Conservation (phyloP, 2,888 invertebrate genomes). For the Tubulanus polymorphus region DNA sequence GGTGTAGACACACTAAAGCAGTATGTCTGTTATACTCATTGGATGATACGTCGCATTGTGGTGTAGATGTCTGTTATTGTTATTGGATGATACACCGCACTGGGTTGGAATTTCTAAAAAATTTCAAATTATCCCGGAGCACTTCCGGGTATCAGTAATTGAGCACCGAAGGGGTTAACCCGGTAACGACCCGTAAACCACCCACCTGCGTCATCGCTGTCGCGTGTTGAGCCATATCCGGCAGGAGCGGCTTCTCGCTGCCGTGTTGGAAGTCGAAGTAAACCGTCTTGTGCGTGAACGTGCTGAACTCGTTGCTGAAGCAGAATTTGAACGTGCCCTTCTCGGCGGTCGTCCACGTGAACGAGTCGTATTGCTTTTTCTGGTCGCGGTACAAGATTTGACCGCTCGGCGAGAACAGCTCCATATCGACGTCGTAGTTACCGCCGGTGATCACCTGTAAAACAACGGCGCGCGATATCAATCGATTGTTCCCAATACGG, state of each 20-base stretch:
- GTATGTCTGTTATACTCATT: too few species aligned
- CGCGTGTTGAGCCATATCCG: conserved; percentile 28
- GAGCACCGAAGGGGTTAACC: too few species aligned
- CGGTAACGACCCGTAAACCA: too few species aligned
- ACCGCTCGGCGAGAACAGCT: conserved; percentile 79
- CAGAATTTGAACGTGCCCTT: conserved; percentile 56
- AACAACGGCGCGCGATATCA: too few species aligned
- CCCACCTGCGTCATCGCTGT: conserved; percentile 78
- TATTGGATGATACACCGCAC: too few species aligned
- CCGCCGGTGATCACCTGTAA: conserved; percentile 94
- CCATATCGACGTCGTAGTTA: conserved; percentile 95
- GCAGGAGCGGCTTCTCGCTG: conserved; percentile 71
- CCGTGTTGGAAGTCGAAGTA: conserved; percentile 98
- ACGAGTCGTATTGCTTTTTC: conserved; percentile 93
- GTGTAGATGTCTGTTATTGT: too few species aligned
- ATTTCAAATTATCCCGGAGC: too few species aligned
- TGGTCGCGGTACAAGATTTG: conserved; percentile 85
- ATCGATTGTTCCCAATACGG: too few species aligned
- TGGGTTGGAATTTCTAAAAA: too few species aligned
- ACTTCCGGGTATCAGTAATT: too few species aligned
- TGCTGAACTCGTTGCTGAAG: conserved; percentile 99
- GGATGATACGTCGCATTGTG: too few species aligned
- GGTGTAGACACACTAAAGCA: too few species aligned
- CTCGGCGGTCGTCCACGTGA: conserved; percentile 58
- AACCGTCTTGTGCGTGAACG: conserved; percentile 96